These are phyloP conservation scores for Asobara japonica DNA, from an alignment of 1,140 invertebrate species.

Conservation along the genomic window DNA sequence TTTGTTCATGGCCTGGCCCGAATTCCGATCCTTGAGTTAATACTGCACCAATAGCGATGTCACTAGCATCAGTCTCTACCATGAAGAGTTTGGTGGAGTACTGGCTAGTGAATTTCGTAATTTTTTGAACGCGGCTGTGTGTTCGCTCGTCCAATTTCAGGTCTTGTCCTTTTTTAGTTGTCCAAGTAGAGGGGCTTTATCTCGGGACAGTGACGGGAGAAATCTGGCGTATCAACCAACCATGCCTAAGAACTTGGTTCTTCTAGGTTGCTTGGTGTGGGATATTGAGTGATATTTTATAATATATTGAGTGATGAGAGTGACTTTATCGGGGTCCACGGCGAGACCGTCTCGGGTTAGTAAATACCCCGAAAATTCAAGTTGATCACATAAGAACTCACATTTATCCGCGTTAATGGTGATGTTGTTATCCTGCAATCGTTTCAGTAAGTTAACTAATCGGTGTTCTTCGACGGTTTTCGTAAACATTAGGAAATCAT, in stretches of 20 bases:
- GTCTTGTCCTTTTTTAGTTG: too few relatives aligned
- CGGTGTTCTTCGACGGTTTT: too few relatives aligned
- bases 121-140: too few relatives aligned
- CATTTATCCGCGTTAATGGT: background rate
- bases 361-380: background rate
- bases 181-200: background rate
- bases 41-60: background rate
- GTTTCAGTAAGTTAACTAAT: too few relatives aligned
- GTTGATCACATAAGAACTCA: background rate
- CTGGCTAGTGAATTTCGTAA: too few relatives aligned
- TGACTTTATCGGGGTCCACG: background rate
- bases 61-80: background rate
- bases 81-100: background rate
- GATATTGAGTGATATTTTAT: background rate
- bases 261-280: background rate
- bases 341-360: background rate
- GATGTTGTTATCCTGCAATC: too few relatives aligned
- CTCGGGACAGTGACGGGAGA: background rate
- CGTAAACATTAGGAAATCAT: too few relatives aligned
- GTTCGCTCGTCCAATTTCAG: too few relatives aligned
- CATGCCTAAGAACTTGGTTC: slow-evolving; percentile 14
- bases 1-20: too few relatives aligned
- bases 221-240: too few relatives aligned
- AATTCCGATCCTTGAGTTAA: background rate
- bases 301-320: background rate